Base-by-base conservation (phyloP, 2,797 vertebrate species). In the Serranus cabrilla region DNA sequence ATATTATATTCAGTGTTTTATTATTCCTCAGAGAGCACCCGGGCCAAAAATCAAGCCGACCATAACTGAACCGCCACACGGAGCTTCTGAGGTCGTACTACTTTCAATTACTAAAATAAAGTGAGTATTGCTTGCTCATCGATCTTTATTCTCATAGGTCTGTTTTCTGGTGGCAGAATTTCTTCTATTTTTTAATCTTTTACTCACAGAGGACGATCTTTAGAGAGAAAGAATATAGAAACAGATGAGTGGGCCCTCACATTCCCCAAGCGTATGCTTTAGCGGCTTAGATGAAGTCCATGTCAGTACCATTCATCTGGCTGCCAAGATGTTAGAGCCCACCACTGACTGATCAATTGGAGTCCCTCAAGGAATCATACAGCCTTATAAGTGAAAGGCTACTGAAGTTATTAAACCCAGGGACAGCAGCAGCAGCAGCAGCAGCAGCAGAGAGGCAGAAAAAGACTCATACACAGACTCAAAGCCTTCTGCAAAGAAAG, bases 351-450 rank as follows among this genome's bases (percentile, higher is more conserved):
- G 91, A 94, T 93, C 92, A 94, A 93, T 93, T 86, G 85, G 76
- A 80, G 77, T 90, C 90, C 88, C 93, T 89, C 76, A 87, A 92
- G 91, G 91, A 94, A 94, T 92, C 87, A 74, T 72, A 85, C 81
- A 80, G 83, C 73, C 88, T 92, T 89, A 83, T 83, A 91, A 93
- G 88, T 92, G 87, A 93, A 91, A 90, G 89, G 82, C 82, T 87
- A 88, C 87, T 81, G 87, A 86, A 92, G 88, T 91, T 92, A 93
- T 95, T 93, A 92, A 92, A 94, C 91, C 88, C 74, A 81, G 79
- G 81, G 90, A 88, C 87, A 86, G 80, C 70, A 25, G 62, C 23
- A 4, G 78, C 63, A 72, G 58, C 27, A 76, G 31, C 71, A 55
- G 56, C 62, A 23, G 62, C 25, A 4, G 78, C 63, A 72, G 58